phyloP scores from a whole-genome alignment of 2,797 vertebrate genomes.

The Sebastes reedi region DNA sequence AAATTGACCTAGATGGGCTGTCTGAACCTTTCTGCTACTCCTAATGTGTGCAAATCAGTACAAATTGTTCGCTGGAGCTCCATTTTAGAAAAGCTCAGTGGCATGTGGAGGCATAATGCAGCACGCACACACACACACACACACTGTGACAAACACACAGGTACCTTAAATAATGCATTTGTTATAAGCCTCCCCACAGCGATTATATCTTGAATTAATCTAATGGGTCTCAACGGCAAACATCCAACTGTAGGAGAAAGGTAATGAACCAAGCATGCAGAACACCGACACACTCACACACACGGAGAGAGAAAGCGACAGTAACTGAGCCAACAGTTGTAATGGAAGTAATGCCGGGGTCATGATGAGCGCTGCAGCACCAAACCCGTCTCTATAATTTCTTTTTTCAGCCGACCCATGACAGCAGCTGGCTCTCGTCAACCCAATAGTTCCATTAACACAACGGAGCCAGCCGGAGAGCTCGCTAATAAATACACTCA shows the following conservation, averaged over 20 bases:
- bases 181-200: not conserved
- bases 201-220: conserved; percentile 30
- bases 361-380: not conserved
- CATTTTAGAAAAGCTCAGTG: conserved; percentile 12
- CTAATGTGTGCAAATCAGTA: conserved; percentile 66
- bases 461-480: conserved; percentile 1
- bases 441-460: conserved; percentile 31
- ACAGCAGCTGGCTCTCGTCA: conserved; percentile 61
- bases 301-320: not conserved
- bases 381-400: conserved; percentile 34
- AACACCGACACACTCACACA: conserved; percentile 15
- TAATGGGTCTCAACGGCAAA: conserved; percentile 22
- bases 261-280: conserved; percentile 23
- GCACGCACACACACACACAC: not conserved
- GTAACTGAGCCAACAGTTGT: not conserved
- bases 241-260: not conserved
- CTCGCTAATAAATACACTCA: conserved; percentile 39
- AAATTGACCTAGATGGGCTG: conserved; percentile 30
- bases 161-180: conserved; percentile 25
- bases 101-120: not conserved
- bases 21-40: conserved; percentile 47
- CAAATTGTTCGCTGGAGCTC: conserved; percentile 55
- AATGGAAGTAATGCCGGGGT: conserved; percentile 22
- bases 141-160: not conserved
- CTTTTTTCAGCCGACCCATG: conserved; percentile 17